A percentile compares a stretch with the other conserved stretches of the same genome.
Conservation (phyloP, 2,888 invertebrate genomes). For the Pammene aurita region DNA sequence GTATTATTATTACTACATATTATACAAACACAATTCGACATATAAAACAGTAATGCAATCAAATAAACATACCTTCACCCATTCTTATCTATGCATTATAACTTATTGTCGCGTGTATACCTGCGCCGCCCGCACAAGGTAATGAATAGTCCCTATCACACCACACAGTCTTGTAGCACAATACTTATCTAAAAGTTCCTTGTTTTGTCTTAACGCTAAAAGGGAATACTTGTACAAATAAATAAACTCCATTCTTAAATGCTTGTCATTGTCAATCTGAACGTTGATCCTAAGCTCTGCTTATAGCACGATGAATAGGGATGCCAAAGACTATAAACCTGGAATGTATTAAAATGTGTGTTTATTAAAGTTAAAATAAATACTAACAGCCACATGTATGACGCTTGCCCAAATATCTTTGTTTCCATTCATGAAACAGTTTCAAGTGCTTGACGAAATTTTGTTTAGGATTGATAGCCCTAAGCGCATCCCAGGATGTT, state of each 20-base stretch:
- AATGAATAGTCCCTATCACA: constrained; percentile 71
- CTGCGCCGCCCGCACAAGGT: constrained; percentile 61
- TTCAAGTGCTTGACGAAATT: constrained; percentile 5
- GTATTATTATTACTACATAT: too few relatives aligned
- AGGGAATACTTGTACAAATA: constrained; percentile 82
- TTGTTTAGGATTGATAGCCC: constrained; percentile 23
- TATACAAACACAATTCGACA: too few relatives aligned
- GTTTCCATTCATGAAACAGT: not conserved
- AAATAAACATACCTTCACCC: constrained; percentile 12
- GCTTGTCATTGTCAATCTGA: constrained; percentile 81
- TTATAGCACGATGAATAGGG: constrained; percentile 67
- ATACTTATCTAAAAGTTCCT: constrained; percentile 78
- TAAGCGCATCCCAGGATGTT: constrained; percentile 50
- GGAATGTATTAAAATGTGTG: not conserved
- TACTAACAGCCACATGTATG: not conserved
- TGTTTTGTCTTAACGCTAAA: constrained; percentile 77
- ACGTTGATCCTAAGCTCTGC: constrained; percentile 72
- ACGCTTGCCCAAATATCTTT: not conserved
- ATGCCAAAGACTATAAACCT: constrained; percentile 7
- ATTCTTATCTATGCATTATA: constrained; percentile 24
- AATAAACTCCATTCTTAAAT: constrained; percentile 77
- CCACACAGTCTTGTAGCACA: constrained; percentile 64
- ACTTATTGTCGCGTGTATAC: constrained; percentile 19
- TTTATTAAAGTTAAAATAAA: not conserved
- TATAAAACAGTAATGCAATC: not conserved